phyloP scores from a whole-genome alignment of 2,888 invertebrate genomes.

The Agrotis puta region DNA sequence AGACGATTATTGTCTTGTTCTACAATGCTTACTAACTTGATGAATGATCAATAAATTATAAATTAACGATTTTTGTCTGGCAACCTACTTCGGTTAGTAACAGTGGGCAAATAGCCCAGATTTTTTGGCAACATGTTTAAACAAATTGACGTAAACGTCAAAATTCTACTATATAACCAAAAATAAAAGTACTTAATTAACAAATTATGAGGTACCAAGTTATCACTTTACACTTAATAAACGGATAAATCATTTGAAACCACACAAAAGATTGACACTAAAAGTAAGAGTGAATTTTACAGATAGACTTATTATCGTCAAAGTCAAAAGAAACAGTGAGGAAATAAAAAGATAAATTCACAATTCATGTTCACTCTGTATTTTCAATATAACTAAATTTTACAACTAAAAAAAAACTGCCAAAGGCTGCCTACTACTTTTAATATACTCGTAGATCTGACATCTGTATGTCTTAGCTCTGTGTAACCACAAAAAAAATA shows the following conservation, averaged over 20 bases:
- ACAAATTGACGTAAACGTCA: not conserved
- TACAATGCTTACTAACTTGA: constrained; percentile 69
- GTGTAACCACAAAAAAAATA: constrained; percentile 15
- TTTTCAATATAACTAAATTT: not conserved
- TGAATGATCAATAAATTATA: constrained; percentile 70
- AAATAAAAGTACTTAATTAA: not conserved
- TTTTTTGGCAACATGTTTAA: not conserved
- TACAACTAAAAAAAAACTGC: not conserved
- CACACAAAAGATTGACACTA: no score
- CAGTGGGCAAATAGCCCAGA: not conserved
- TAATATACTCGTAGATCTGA: not conserved
- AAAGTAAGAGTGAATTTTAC: no score
- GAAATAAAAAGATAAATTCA: constrained; percentile 7
- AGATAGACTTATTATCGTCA: no score
- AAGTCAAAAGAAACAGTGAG: no score
- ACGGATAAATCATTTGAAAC: no score
- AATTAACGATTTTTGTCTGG: constrained; percentile 25
- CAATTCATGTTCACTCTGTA: constrained; percentile 4
- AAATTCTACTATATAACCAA: not conserved
- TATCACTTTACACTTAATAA: no score
- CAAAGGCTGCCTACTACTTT: not conserved
- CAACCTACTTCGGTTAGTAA: constrained; percentile 8
- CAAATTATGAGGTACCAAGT: not conserved
- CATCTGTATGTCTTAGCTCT: not conserved
- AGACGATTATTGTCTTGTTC: constrained; percentile 72